Base-by-base conservation (phyloP, 2,113 vertebrate genomes). In the Malaclemys terrapin region DNA sequence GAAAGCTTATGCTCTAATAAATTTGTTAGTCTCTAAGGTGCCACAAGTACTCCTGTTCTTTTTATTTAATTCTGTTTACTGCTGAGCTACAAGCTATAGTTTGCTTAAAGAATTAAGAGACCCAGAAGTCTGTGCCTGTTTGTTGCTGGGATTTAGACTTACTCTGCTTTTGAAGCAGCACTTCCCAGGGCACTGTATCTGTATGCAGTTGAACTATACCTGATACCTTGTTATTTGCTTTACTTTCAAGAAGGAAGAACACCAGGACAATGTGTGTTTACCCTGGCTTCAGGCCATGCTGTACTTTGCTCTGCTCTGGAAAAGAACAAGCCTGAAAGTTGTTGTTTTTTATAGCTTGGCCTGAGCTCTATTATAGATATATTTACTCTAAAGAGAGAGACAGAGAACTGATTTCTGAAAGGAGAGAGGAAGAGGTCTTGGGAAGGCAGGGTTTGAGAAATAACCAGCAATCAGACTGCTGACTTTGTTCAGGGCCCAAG, bases 131-230 rank as follows among this genome's bases (percentile, higher is more conserved):
- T 62, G 31, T 17, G 56, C 19, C 16, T 53, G 29, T 10, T 47
- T 82, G 8, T 82, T 86, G 50, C 14, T 87, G 20, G 20, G 5
- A 31, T 82, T 76, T 91, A 93, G 81, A 53, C 86, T 93, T 88
- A 53, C 13, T 49, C 24, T 69, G 3, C 53, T 82, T 54, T 72
- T 62, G 5, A 65, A 75, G 52, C 59, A 19, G 17, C 19, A 47
- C 38, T 52, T 50, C 14, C 90, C 16, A 49, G 45, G 76, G 31
- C 76, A 82, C 82, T 31, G 25, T 57, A 19, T 8, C 82, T 31
- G 17, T 65, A 19, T 12, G 35, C 54, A 29, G 69, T 83, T 88
- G 53, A 78, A 35, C 38, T 31, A 54, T 12, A 8, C 8, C n/a
- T 54, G 52, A 4, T 76, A 22, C 52, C 29, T 17, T 8, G 42